These are phyloP conservation scores for Thamnophis elegans DNA, from an alignment of 2,797 vertebrate genomes.

Conservation along the genomic window DNA sequence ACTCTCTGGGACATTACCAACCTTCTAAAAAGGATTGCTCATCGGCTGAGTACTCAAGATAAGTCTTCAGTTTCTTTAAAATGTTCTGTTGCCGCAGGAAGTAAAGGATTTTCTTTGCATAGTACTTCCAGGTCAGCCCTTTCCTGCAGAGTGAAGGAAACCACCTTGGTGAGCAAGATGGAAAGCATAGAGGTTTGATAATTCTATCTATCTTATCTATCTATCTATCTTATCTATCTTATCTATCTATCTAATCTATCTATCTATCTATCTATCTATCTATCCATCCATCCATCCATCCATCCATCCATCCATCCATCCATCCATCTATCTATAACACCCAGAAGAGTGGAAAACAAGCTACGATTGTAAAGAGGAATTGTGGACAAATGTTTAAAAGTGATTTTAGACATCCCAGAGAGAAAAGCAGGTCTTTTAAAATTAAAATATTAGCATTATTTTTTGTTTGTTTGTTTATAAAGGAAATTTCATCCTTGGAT, in stretches of 20 bases:
- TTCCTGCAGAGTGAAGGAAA: conserved; percentile 75
- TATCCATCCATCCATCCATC: no score
- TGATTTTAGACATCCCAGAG: background rate
- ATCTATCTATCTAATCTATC: no score
- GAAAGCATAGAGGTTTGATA: background rate
- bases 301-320: no score
- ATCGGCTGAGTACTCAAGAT: conserved; percentile 83
- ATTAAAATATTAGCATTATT: conserved; percentile 20
- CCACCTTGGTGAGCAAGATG: background rate
- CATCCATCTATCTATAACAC: background rate
- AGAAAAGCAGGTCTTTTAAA: conserved; percentile 1
- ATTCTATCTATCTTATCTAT: background rate
- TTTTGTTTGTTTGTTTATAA: conserved; percentile 30
- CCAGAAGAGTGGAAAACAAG: background rate
- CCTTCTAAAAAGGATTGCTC: conserved; percentile 88
- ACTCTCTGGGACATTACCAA: conserved; percentile 52
- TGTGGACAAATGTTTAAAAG: background rate
- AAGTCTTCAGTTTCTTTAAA: conserved; percentile 86
- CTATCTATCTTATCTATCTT: no score
- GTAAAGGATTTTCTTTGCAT: conserved; percentile 98
- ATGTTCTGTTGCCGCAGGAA: conserved; percentile 95
- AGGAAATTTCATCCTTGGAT: background rate
- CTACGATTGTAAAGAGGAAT: background rate
- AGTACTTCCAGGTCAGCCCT: conserved; percentile 94
- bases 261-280: no score